phyloP scores from a whole-genome alignment of 2,113 vertebrate genomes.

The Sarotherodon lohbergeri region DNA sequence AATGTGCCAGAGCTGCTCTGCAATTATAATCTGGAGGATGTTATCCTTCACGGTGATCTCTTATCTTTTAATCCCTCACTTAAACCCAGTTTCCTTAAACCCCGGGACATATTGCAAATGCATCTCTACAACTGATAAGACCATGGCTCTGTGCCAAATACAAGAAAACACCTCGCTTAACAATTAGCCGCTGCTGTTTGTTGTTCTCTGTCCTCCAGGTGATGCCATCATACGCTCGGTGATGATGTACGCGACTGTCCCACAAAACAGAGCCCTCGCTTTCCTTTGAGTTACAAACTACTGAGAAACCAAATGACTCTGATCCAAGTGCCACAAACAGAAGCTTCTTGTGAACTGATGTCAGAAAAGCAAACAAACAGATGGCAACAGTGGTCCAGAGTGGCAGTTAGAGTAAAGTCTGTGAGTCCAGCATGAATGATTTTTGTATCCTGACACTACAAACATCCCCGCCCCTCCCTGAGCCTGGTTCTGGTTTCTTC shows the following conservation, averaged over 20 bases:
- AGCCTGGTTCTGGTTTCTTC: not conserved
- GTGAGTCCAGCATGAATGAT: not conserved
- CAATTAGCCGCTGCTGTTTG: not conserved
- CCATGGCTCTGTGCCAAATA: not conserved
- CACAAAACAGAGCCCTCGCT: not conserved
- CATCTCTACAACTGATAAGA: not conserved
- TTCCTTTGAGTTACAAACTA: not conserved
- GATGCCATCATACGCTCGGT: not conserved
- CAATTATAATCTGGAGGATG: conserved; percentile 29
- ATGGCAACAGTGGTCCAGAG: not conserved
- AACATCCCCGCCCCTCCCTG: not conserved
- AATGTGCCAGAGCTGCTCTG: not conserved
- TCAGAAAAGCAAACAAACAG: not conserved
- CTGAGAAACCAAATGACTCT: not conserved
- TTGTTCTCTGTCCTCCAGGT: not conserved
- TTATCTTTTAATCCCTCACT: not conserved
- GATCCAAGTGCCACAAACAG: not conserved
- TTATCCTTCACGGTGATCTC: conserved; percentile 19
- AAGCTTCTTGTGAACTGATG: not conserved
- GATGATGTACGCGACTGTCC: too few relatives aligned
- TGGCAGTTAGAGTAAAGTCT: not conserved
- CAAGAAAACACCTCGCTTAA: not conserved
- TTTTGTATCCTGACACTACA: not conserved
- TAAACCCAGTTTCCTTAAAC: not conserved
- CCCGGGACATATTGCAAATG: not conserved